Base-by-base conservation (phyloP, 2,113 vertebrate species). In the Pelecanoides urinatrix region DNA sequence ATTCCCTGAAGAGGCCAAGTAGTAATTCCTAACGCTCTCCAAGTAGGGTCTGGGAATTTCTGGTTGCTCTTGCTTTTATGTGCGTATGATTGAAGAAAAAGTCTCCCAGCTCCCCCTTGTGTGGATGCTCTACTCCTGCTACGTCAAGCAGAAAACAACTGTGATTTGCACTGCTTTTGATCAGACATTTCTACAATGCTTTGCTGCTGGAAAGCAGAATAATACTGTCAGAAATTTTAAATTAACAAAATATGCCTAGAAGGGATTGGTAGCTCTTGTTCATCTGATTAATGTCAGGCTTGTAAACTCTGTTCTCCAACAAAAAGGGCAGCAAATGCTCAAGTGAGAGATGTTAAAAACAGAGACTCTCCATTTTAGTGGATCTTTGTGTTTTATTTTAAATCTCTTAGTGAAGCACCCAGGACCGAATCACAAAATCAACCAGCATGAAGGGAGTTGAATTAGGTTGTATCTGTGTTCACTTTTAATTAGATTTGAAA, bases 211-310 rank as follows among this genome's bases (percentile, higher is more conserved):
- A 96, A 97, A 98, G 85, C 92, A 97, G 90, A 96, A 96, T 95
- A 96, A 75, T 55, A 58, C 65, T 94, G 90, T 95, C 96, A 96
- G 66, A 32, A 58, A 95, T 94, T 96, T 95, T 95, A 96, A 97
- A 97, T 97, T 52, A 97, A 96, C 94, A 96, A 94, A 96, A 91
- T 94, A 96, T 96, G 90, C 95, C 95, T 82, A 10, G 92, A 93
- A 95, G 95, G 90, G 78, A 88, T 94, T 86, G 44, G 7, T 94
- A 93, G 58, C 94, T 97, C 91, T 97, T 94, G 90, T 91, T 80
- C 65, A 2, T 65, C 92, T 97, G 97, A 97, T 96, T 95, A 95
- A 94, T 94, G 94, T 94, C 94, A 97, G 66, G 34, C 84, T 92
- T 86, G 65, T 97, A 96, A 94, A 78, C 4, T 84, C 34, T 79